Conservation (phyloP, 53 echinoderm and acorn worm genomes). For the Holothuria leucospilota region DNA sequence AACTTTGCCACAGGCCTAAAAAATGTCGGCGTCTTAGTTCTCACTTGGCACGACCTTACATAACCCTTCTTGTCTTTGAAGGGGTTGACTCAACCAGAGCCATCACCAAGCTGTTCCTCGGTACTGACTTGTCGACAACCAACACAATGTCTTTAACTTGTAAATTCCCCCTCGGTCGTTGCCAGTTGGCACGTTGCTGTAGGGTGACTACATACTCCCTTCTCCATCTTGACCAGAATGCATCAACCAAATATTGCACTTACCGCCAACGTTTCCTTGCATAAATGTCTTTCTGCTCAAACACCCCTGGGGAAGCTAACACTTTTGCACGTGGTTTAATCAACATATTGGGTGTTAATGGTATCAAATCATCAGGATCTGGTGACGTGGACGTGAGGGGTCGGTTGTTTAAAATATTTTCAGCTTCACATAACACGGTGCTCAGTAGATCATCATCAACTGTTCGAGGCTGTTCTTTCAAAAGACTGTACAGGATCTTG, state of each 20-base stretch:
- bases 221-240: conserved; percentile 59
- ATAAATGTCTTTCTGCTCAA: conserved; percentile 36
- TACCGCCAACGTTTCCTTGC: conserved; percentile 61
- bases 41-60: conserved; percentile 30
- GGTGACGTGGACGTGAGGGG: conserved; percentile 43
- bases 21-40: background rate
- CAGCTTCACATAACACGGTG: conserved; percentile 66
- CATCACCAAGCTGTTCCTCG: conserved; percentile 49
- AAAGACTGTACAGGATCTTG: too few relatives aligned
- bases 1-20: conserved; percentile 21
- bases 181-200: conserved; percentile 66
- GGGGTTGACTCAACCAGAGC: conserved; percentile 45
- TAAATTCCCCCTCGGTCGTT: conserved; percentile 25
- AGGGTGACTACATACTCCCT: conserved; percentile 51
- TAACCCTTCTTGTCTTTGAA: conserved; percentile 54
- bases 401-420: conserved; percentile 63
- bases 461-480: conserved; percentile 45
- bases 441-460: conserved; percentile 56
- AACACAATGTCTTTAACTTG: conserved; percentile 59
- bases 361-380: too few relatives aligned
- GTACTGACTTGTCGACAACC: conserved; percentile 46
- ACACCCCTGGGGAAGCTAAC: conserved; percentile 31
- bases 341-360: conserved; percentile 50
- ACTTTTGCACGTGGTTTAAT: conserved; percentile 3
- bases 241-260: conserved; percentile 54